These are phyloP conservation scores for Hypocryptadius cinnamomeus DNA, from an alignment of 2,113 vertebrate species.

Conservation along the genomic window DNA sequence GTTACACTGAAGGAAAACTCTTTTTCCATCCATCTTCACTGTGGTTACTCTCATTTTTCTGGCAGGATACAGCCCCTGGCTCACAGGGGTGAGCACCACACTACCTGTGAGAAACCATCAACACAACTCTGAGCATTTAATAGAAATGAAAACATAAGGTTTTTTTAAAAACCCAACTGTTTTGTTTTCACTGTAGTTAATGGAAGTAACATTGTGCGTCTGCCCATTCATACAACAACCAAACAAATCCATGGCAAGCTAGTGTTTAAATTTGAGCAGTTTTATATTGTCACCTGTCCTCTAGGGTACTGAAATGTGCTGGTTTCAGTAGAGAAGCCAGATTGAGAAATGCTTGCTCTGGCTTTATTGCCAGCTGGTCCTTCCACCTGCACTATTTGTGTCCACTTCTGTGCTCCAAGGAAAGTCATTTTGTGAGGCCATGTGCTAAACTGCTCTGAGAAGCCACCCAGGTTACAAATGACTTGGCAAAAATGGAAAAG, in stretches of 20 bases:
- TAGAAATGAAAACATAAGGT: background rate
- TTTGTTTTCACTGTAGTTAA: background rate
- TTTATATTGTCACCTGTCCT: background rate
- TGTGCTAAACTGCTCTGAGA: background rate
- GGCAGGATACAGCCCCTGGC: background rate
- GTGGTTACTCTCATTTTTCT: background rate
- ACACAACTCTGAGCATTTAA: background rate
- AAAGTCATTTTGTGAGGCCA: background rate
- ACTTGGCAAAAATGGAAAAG: background rate
- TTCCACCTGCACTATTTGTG: background rate
- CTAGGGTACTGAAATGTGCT: background rate
- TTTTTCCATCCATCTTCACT: background rate
- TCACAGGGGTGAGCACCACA: background rate
- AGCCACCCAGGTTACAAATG: background rate
- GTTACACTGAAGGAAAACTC: background rate
- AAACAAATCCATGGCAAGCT: background rate
- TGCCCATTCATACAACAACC: background rate
- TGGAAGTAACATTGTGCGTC: background rate
- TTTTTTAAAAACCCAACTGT: background rate
- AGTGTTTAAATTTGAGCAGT: background rate
- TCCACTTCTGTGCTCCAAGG: background rate
- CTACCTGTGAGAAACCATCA: background rate
- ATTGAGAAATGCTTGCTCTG: background rate
- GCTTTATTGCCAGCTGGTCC: background rate
- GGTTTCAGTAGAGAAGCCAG: background rate